Evolutionary conservation across 2,113 vertebrate species (phyloP).

Genomic region (Elanus axillaris): DNA sequence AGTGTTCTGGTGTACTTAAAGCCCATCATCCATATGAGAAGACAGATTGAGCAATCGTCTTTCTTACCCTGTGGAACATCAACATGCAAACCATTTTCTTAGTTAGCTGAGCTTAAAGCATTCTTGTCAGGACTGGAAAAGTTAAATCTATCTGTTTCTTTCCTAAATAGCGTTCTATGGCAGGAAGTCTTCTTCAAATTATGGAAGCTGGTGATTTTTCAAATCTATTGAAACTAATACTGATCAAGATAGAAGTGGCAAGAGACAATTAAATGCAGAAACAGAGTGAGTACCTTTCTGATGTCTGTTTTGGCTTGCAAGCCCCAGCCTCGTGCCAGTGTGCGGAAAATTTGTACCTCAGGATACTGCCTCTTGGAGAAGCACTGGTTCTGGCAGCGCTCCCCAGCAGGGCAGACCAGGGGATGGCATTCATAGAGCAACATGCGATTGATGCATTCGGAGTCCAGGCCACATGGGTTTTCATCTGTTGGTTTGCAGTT

Average conservation of each 20-base stretch:
- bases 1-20: background rate
- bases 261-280: fast-evolving
- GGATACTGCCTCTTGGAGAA: conserved; percentile 95
- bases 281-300: conserved; percentile 81
- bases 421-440: conserved; percentile 96
- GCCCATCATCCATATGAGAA: background rate
- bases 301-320: conserved; percentile 90
- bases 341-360: conserved; percentile 94
- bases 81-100: background rate
- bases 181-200: background rate
- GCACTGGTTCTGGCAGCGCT: conserved; percentile 92
- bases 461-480: conserved; percentile 92
- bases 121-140: background rate
- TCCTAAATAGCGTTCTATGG: background rate
- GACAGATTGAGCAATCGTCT: background rate
- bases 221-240: background rate
- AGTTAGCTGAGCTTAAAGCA: background rate
- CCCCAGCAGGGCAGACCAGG: conserved; percentile 88
- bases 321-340: conserved; percentile 92
- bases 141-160: background rate
- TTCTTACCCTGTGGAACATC: background rate
- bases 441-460: conserved; percentile 98
- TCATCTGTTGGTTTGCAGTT: conserved; percentile 95
- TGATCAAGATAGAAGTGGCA: fast-evolving
- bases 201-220: background rate